These are phyloP conservation scores for Celastrina argiolus DNA, from an alignment of 2,888 invertebrate species.

Conservation along the genomic window DNA sequence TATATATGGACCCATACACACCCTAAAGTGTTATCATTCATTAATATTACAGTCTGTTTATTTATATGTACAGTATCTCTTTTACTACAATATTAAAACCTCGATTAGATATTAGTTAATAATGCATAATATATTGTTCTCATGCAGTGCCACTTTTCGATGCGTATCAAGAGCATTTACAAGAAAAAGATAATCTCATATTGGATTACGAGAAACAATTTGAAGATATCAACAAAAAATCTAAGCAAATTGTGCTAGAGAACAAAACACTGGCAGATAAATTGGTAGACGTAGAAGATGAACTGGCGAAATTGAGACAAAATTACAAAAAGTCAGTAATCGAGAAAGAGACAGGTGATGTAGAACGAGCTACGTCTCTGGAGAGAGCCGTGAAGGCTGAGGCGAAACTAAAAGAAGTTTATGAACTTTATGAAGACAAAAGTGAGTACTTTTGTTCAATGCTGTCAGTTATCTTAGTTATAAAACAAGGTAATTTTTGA, in stretches of 20 bases:
- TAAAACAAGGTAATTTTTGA: no score
- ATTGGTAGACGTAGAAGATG: slow-evolving; percentile 51
- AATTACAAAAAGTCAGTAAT: slow-evolving; percentile 58
- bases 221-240: slow-evolving; percentile 82
- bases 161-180: slow-evolving; percentile 87
- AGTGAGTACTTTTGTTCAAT: no score
- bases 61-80: no score
- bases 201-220: slow-evolving; percentile 84
- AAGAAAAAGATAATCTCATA: slow-evolving; percentile 86
- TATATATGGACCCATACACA: no score
- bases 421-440: slow-evolving; percentile 85
- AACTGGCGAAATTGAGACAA: slow-evolving; percentile 58
- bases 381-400: slow-evolving; percentile 84
- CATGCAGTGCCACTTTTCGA: slow-evolving; percentile 82
- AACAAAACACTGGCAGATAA: slow-evolving; percentile 80
- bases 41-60: no score
- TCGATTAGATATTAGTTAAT: not conserved
- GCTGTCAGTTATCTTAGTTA: slow-evolving; percentile 20
- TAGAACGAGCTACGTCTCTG: slow-evolving; percentile 68
- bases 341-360: slow-evolving; percentile 66
- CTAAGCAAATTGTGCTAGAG: slow-evolving; percentile 83
- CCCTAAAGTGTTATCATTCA: no score
- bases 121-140: slow-evolving; percentile 10
- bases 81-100: no score
- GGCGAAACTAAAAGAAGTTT: slow-evolving; percentile 84